Evolutionary conservation across 2,888 invertebrate species (phyloP).

Genomic region (Drosophila yooni): DNA sequence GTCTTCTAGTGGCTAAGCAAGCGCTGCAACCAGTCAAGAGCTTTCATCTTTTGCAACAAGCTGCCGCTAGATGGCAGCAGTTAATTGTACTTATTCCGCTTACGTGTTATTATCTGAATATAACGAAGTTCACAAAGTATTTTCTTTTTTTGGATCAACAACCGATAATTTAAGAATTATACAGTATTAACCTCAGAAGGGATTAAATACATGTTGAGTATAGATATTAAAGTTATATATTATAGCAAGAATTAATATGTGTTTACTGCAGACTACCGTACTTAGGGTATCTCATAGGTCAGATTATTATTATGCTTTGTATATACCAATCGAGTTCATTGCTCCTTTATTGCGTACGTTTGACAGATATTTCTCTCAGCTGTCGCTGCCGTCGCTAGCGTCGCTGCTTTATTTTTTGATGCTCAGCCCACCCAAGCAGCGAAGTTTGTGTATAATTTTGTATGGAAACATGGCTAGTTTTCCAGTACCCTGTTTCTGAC

Average conservation of each 20-base stretch:
- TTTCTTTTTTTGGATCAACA: not conserved
- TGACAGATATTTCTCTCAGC: conserved; percentile 58
- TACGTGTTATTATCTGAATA: not conserved
- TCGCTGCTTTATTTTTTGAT: conserved; percentile 10
- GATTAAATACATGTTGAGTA: not conserved
- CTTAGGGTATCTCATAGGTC: not conserved
- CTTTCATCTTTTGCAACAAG: conserved; percentile 11
- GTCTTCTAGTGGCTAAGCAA: not conserved
- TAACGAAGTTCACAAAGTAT: not conserved
- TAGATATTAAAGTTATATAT: not conserved
- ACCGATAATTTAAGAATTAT: not conserved
- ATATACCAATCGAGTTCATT: conserved; percentile 54
- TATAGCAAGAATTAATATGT: not conserved
- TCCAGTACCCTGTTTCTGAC: conserved; percentile 36
- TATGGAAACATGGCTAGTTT: conserved; percentile 17
- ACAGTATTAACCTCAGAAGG: not conserved
- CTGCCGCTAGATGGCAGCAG: conserved; percentile 32
- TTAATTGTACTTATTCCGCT: not conserved
- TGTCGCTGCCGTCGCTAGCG: conserved; percentile 3
- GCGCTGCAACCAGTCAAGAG: conserved; percentile 3
- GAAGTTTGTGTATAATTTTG: conserved; percentile 28
- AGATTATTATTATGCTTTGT: conserved; percentile 3
- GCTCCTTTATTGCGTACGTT: conserved; percentile 51
- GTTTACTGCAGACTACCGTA: not conserved
- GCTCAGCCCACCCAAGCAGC: conserved; percentile 56